Evolutionary conservation across 2,797 vertebrate genomes (phyloP).

Genomic region (Thamnophis elegans): DNA sequence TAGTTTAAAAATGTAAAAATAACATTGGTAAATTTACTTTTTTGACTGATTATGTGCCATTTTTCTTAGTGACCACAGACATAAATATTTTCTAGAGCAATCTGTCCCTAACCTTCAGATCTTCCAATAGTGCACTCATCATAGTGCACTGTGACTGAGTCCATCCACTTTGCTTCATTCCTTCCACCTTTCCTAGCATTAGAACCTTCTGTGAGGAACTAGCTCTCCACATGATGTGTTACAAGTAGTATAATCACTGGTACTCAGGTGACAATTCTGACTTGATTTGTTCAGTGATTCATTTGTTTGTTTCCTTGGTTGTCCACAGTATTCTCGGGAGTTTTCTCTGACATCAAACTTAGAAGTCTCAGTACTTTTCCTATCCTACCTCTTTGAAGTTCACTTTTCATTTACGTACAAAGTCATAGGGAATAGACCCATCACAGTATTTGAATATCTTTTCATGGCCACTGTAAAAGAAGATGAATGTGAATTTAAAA

Average conservation of each 20-base stretch:
- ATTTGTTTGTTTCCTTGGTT: not conserved
- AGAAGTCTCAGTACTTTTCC: not conserved
- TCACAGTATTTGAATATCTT: not conserved
- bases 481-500: not conserved
- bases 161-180: not conserved
- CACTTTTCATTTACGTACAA: not conserved
- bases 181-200: not conserved
- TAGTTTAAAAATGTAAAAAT: not conserved
- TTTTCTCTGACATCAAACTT: not conserved
- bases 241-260: not conserved
- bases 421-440: not conserved
- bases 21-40: conserved; percentile 3
- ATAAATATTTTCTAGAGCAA: not conserved
- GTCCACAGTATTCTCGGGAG: not conserved
- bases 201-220: not conserved
- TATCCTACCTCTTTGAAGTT: not conserved
- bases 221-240: not conserved
- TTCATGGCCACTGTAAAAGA: not conserved
- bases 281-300: not conserved
- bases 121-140: not conserved
- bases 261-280: not conserved
- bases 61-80: not conserved
- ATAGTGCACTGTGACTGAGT: not conserved
- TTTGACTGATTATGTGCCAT: not conserved
- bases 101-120: not conserved